Conservation (phyloP, 2,797 vertebrate genomes). For the Coregonus suidteri region DNA sequence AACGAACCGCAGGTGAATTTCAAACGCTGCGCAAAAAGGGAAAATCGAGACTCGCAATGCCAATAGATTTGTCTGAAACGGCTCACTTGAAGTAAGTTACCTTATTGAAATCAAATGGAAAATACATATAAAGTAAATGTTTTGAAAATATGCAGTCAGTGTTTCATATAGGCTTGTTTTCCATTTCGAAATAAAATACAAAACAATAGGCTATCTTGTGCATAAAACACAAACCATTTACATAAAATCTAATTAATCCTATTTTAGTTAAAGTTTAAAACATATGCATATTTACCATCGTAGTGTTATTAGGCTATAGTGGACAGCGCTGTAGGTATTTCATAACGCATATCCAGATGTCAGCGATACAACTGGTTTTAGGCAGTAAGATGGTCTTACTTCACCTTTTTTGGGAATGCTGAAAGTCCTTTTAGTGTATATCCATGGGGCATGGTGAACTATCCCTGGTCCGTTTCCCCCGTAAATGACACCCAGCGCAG, state of each 20-base stretch:
- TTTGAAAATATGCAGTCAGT: not conserved
- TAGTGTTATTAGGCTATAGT: not conserved
- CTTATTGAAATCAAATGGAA: not conserved
- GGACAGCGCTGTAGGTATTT: not conserved
- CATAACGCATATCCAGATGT: not conserved
- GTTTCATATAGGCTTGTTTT: not conserved
- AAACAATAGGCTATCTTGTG: not conserved
- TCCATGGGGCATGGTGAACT: constrained; percentile 33
- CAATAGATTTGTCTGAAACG: not conserved
- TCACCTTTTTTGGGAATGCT: constrained; percentile 54
- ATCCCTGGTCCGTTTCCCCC: constrained; percentile 15
- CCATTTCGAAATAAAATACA: not conserved
- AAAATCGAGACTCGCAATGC: not conserved
- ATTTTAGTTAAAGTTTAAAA: not conserved
- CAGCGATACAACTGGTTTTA: not conserved
- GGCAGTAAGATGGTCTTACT: not conserved
- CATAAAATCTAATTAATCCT: not conserved
- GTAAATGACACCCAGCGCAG: constrained; percentile 14
- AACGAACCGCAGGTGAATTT: not conserved
- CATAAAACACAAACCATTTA: not conserved
- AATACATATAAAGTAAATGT: not conserved
- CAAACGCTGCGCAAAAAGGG: not conserved
- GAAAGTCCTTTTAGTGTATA: constrained; percentile 38
- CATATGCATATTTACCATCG: not conserved
- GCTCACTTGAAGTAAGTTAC: not conserved